Percentiles rank a stretch among this genome's conserved stretches.
These are phyloP conservation scores for Toxotes jaculatrix DNA, from an alignment of 2,113 vertebrate species.

Conservation along the genomic window DNA sequence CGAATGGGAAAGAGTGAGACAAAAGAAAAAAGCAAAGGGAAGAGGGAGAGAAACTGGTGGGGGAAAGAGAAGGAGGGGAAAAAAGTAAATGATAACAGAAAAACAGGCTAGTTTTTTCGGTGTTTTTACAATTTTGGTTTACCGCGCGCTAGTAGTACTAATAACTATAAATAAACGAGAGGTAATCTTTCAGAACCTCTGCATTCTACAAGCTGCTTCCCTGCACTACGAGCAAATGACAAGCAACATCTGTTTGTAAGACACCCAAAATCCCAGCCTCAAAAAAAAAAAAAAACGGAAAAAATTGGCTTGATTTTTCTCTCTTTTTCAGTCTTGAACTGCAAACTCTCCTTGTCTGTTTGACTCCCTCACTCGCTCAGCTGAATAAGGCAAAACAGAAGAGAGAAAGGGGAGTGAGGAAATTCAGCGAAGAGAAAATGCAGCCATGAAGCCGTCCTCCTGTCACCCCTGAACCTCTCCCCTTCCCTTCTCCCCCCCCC, in stretches of 20 bases:
- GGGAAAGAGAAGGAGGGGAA: conserved; percentile 11
- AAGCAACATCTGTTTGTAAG: conserved; percentile 92
- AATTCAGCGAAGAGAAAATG: conserved; percentile 79
- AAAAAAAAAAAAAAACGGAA: conserved; percentile 58
- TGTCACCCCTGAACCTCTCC: conserved; percentile 84
- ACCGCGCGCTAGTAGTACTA: conserved; percentile 39
- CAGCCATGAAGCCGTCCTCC: conserved; percentile 82
- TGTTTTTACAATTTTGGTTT: conserved; percentile 71
- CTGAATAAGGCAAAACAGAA: conserved; percentile 77
- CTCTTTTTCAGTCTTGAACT: conserved; percentile 66
- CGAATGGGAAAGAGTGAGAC: conserved; percentile 53
- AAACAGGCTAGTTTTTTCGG: conserved; percentile 27
- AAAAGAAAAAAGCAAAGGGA: conserved; percentile 54
- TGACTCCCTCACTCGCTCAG: conserved; percentile 73
- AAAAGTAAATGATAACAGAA: conserved; percentile 62
- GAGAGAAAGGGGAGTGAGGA: conserved; percentile 76
- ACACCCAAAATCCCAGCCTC: conserved; percentile 86
- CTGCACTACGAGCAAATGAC: conserved; percentile 88
- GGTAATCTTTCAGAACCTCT: conserved; percentile 79
- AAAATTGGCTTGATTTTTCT: conserved; percentile 72
- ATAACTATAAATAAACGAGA: conserved; percentile 63
- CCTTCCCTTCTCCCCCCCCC: conserved; percentile 48
- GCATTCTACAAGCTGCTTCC: conserved; percentile 85
- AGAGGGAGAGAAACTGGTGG: conserved; percentile 39
- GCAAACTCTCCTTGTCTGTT: conserved; percentile 74